Conservation (phyloP, 1,140 invertebrate species). For the Gryllus bimaculatus region DNA sequence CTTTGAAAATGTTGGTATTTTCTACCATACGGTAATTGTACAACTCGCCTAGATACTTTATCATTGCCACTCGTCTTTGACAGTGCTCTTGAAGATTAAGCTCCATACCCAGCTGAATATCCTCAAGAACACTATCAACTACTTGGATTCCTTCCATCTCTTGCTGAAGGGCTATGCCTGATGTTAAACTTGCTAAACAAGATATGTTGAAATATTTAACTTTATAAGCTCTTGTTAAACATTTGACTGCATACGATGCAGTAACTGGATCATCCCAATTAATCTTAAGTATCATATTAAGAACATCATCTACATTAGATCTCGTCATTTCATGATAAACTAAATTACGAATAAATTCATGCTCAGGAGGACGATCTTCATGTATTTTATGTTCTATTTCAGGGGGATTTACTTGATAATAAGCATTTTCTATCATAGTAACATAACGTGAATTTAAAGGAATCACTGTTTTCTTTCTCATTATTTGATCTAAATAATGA, state of each 20-base stretch:
- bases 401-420: conserved; percentile 91
- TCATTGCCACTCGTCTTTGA: conserved; percentile 84
- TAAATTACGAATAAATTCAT: conserved; percentile 83
- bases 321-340: conserved; percentile 86
- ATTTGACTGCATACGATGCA: conserved; percentile 69
- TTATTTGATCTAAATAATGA: conserved; percentile 94
- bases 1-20: conserved; percentile 62
- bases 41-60: conserved; percentile 87
- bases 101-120: conserved; percentile 88
- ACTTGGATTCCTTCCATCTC: conserved; percentile 49
- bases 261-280: conserved; percentile 81
- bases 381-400: conserved; percentile 56
- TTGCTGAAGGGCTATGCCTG: conserved; percentile 46
- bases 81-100: conserved; percentile 85
- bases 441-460: conserved; percentile 83
- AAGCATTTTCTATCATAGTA: conserved; percentile 95
- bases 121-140: conserved; percentile 89
- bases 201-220: conserved; percentile 78
- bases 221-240: conserved; percentile 78
- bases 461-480: conserved; percentile 86
- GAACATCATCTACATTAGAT: conserved; percentile 77
- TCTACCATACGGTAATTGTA: conserved; percentile 94
- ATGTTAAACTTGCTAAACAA: conserved; percentile 52
- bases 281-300: conserved; percentile 79
- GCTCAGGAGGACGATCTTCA: conserved; percentile 69